Evolutionary conservation across 2,113 vertebrate genomes (phyloP).

Genomic region (Hemibagrus wyckioides): DNA sequence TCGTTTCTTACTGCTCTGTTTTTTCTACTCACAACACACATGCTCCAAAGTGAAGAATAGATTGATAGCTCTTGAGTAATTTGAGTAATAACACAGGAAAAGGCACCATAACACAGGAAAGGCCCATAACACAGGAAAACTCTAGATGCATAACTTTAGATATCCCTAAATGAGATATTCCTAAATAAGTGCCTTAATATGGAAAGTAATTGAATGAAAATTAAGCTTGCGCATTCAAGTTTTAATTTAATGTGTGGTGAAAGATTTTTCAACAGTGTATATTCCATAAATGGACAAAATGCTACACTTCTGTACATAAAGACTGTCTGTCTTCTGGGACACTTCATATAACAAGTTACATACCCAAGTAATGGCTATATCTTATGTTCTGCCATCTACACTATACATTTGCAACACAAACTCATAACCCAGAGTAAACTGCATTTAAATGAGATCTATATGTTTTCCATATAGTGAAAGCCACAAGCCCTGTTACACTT

Average conservation of each 20-base stretch:
- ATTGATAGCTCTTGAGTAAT: background rate
- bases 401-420: background rate
- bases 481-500: background rate
- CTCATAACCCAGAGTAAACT: background rate
- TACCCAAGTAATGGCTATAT: background rate
- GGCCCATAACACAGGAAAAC: background rate
- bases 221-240: background rate
- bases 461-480: background rate
- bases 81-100: no score
- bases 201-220: background rate
- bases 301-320: background rate
- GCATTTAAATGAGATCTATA: background rate
- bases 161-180: background rate
- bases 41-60: background rate
- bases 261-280: background rate
- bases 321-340: background rate
- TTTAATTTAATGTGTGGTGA: background rate
- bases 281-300: background rate
- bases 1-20: background rate
- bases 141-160: background rate
- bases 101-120: no score
- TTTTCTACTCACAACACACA: background rate
- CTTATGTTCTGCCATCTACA: background rate
- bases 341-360: background rate
- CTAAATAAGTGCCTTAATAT: background rate